A percentile compares a stretch with the other conserved stretches of the same genome.
Evolutionary conservation across 2,888 invertebrate species (phyloP).

Genomic region (Aporophyla nigra): DNA sequence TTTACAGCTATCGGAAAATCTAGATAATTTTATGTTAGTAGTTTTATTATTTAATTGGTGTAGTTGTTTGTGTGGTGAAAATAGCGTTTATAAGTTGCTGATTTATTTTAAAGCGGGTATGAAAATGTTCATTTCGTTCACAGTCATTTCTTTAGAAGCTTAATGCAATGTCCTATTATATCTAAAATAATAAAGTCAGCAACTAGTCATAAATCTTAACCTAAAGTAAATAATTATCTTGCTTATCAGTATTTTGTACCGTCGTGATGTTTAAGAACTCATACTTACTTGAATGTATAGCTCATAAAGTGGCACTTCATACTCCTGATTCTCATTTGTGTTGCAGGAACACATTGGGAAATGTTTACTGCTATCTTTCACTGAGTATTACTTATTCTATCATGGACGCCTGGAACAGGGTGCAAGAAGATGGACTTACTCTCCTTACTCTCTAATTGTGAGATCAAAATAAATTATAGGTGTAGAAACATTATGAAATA

Average conservation of each 20-base stretch:
- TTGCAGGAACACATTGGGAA: background rate
- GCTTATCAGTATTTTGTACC: background rate
- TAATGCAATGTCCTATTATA: background rate
- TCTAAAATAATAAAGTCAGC: background rate
- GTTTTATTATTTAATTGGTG: constrained; percentile 56
- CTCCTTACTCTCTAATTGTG: no score
- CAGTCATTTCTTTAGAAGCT: background rate
- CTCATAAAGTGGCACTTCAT: no score
- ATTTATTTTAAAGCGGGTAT: background rate
- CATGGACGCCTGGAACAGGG: no score
- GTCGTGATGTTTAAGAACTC: no score
- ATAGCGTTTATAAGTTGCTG: background rate
- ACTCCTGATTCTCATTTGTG: background rate
- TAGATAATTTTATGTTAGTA: constrained; percentile 62
- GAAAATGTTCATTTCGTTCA: background rate
- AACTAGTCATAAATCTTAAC: background rate
- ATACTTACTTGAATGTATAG: no score
- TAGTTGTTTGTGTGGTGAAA: constrained; percentile 27
- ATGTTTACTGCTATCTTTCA: background rate
- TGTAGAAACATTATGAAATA: no score
- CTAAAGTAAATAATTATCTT: background rate
- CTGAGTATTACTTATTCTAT: background rate
- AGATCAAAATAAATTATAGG: no score
- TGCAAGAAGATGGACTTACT: no score
- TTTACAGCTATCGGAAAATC: constrained; percentile 69